Evolutionary conservation across 2,888 invertebrate genomes (phyloP), one percentile per base, ranked within the genome.

Genomic region (Cataglyphis cursor): DNA sequence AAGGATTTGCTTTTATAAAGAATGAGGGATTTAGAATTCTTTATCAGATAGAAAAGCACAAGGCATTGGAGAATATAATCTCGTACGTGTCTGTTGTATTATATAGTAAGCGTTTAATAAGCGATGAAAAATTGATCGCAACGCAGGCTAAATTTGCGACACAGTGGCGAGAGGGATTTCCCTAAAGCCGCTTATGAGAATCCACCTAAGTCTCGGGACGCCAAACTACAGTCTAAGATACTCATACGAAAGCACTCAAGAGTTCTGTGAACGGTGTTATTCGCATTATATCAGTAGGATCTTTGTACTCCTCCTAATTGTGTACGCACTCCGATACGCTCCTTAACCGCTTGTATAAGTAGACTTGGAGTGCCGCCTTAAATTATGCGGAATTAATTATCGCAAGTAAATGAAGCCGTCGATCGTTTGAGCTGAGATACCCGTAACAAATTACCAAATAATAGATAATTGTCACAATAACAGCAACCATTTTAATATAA

Each of bases 141-240:
- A n/a, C 8, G 12, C 9, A 41, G 15, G 31, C 9, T 54, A 84
- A 86, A 72, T 86, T 89, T 57, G 21, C 6, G 12, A 10, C 21
- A 2, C 73, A 82, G 76, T 81, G 76, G n/a, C n/a, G 28, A 31
- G 78, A 28, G n/a, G 51, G 82, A 82, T 78, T 70, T 6, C 76
- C 76, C 84, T 86, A 88, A 87, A 89, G 85, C 85, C 74, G 85
- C 86, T 90, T 89, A 87, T 64, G 51, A 38, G 74, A 57, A 82
- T 85, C 72, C 70, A 54, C n/a, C 65, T 65, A 78, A 87, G 80
- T 84, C 81, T 84, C 80, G 84, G 6, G 62, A 74, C 80, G 76
- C 59, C 28, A 41, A 81, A 65, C 68, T 68, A 62, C 57, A 84
- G 85, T 85, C 44, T 80, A 80, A 84, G 78, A 85, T 74, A 81